Evolutionary conservation across 1,140 invertebrate species (phyloP).

Genomic region (Thaumetopoea pityocampa): DNA sequence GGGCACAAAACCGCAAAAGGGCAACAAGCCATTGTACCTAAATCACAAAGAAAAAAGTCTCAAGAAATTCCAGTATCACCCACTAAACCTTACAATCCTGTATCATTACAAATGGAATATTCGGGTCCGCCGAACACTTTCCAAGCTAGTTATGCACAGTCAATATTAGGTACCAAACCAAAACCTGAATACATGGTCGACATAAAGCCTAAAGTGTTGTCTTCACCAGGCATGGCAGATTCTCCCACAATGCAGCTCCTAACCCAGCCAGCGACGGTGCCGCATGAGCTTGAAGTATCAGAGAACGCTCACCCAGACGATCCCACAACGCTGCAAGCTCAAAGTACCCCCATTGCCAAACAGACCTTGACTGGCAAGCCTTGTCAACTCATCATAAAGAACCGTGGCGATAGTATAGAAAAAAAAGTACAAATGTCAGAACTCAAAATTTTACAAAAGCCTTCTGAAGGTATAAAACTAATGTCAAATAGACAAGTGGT

Average conservation of each 20-base stretch:
- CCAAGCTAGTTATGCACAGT: conserved; percentile 68
- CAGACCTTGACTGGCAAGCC: conserved; percentile 47
- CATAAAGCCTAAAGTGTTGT: conserved; percentile 51
- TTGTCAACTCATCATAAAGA: conserved; percentile 66
- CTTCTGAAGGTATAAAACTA: conserved; percentile 58
- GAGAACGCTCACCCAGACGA: conserved; percentile 52
- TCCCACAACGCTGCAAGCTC: conserved; percentile 33
- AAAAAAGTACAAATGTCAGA: conserved; percentile 68
- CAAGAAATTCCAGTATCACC: conserved; percentile 47
- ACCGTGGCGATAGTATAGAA: conserved; percentile 43
- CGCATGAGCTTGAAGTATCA: conserved; percentile 51
- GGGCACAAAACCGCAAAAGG: conserved; percentile 34
- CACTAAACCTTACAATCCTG: conserved; percentile 45
- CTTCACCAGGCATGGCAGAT: conserved; percentile 52
- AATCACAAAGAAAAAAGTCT: conserved; percentile 45
- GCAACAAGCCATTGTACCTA: conserved; percentile 26
- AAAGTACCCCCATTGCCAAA: conserved; percentile 41
- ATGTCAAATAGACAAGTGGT: conserved; percentile 63
- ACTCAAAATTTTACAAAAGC: conserved; percentile 66
- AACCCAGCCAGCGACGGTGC: conserved; percentile 52
- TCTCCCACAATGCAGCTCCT: conserved; percentile 62
- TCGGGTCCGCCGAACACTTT: conserved; percentile 55
- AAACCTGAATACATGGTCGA: conserved; percentile 60
- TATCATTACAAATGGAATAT: conserved; percentile 45
- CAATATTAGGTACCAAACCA: conserved; percentile 51